Conservation (phyloP, 2,113 vertebrate species). For the Thunnus maccoyii region DNA sequence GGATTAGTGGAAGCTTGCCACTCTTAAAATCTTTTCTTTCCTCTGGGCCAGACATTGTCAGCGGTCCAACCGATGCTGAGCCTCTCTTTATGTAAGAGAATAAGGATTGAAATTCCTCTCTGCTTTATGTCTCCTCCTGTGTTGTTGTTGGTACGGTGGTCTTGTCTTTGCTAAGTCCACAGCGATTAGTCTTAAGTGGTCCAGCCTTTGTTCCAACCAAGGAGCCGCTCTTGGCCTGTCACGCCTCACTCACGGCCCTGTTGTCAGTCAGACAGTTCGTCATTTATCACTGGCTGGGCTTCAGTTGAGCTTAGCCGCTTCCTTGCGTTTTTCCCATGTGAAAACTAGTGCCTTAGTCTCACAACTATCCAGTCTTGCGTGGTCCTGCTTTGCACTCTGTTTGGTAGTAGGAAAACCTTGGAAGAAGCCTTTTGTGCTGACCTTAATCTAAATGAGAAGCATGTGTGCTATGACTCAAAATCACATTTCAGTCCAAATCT, state of each 20-base stretch:
- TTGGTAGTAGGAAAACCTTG: slow-evolving; percentile 27
- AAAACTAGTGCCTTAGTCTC: slow-evolving; percentile 14
- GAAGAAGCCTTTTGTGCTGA: slow-evolving; percentile 47
- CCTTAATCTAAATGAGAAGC: slow-evolving; percentile 73
- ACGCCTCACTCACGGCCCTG: slow-evolving; percentile 27
- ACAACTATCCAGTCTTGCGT: background rate
- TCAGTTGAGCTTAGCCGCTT: slow-evolving; percentile 8
- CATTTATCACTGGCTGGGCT: slow-evolving; percentile 16
- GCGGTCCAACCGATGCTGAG: slow-evolving; percentile 40
- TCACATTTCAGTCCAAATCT: slow-evolving; percentile 74
- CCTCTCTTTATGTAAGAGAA: slow-evolving; percentile 31
- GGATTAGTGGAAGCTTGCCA: slow-evolving; percentile 70
- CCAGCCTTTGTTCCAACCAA: slow-evolving; percentile 50
- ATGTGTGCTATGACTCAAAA: slow-evolving; percentile 75
- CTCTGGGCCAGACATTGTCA: slow-evolving; percentile 46
- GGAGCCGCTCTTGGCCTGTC: slow-evolving; percentile 34
- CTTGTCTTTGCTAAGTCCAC: slow-evolving; percentile 62
- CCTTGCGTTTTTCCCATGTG: slow-evolving; percentile 4
- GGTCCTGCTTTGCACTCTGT: slow-evolving; percentile 21
- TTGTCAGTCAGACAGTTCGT: slow-evolving; percentile 43
- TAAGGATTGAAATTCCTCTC: slow-evolving; percentile 49
- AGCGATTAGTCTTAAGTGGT: slow-evolving; percentile 67
- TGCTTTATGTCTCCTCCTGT: slow-evolving; percentile 44
- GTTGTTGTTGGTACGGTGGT: slow-evolving; percentile 41
- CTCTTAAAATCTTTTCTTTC: slow-evolving; percentile 55